These are phyloP conservation scores for Pinna nobilis DNA, from an alignment of 1,140 invertebrate species.

Conservation along the genomic window DNA sequence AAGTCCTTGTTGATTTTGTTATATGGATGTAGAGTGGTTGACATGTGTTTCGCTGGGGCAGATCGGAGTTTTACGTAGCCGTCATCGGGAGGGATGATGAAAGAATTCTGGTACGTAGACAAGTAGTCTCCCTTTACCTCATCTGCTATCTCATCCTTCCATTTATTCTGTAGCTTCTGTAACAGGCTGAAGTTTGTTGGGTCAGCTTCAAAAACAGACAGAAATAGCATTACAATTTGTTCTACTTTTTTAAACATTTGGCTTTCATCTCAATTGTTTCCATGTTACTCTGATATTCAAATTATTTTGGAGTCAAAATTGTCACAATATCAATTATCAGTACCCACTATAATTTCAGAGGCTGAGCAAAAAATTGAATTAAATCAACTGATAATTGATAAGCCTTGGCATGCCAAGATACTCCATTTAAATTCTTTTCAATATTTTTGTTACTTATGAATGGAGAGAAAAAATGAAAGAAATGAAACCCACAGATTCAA, in stretches of 20 bases:
- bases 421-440: too few species aligned
- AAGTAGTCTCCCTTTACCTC: constrained; percentile 52
- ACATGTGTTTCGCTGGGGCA: constrained; percentile 47
- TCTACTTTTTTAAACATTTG: background rate
- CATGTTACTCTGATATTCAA: too few species aligned
- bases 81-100: constrained; percentile 12
- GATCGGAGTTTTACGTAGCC: constrained; percentile 32
- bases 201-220: constrained; percentile 39
- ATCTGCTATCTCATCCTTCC: constrained; percentile 46
- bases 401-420: too few species aligned
- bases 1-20: constrained; percentile 56
- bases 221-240: background rate
- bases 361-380: too few species aligned
- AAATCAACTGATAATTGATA: too few species aligned
- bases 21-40: constrained; percentile 49
- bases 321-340: too few species aligned
- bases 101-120: constrained; percentile 48
- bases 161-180: constrained; percentile 43
- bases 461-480: too few species aligned
- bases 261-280: background rate
- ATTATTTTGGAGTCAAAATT: too few species aligned
- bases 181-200: constrained; percentile 56
- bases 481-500: too few species aligned
- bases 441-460: too few species aligned
- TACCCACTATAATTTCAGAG: too few species aligned